A percentile compares a stretch with the other conserved stretches of the same genome.
phyloP scores from a whole-genome alignment of 2,797 vertebrate genomes.

The Pangasius mekongensis region DNA sequence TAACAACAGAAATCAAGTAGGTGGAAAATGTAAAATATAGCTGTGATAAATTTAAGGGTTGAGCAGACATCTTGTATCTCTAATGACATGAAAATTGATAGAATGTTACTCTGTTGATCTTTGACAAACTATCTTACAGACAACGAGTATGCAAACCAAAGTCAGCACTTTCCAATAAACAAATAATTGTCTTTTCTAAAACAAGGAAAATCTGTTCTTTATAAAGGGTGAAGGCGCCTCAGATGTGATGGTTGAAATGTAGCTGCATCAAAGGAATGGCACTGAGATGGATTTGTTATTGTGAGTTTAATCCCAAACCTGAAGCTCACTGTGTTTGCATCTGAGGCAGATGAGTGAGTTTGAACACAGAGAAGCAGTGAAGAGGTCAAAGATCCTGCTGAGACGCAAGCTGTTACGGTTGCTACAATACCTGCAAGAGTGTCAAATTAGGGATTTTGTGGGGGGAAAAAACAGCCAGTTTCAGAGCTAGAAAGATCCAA shows the following conservation, averaged over 20 bases:
- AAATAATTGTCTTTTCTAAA: background rate
- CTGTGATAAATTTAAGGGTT: background rate
- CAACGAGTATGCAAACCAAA: background rate
- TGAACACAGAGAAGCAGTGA: constrained; percentile 40
- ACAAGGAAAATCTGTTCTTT: background rate
- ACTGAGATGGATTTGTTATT: constrained; percentile 7
- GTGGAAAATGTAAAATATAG: background rate
- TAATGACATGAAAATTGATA: background rate
- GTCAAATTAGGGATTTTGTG: constrained; percentile 58
- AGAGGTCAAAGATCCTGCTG: constrained; percentile 75
- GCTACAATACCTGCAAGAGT: constrained; percentile 63
- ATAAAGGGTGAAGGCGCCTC: background rate
- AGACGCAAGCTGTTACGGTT: constrained; percentile 77
- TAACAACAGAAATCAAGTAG: constrained; percentile 11
- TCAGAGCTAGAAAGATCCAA: constrained; percentile 5
- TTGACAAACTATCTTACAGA: background rate
- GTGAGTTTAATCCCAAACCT: constrained; percentile 26
- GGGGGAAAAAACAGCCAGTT: constrained; percentile 44
- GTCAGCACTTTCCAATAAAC: background rate
- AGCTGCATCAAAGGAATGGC: background rate
- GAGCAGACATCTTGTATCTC: background rate
- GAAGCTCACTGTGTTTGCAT: constrained; percentile 21
- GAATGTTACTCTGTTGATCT: background rate
- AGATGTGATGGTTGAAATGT: background rate
- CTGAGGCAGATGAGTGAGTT: constrained; percentile 42